Conservation (phyloP, 2,113 vertebrate genomes). For the Anarrhichthys ocellatus region DNA sequence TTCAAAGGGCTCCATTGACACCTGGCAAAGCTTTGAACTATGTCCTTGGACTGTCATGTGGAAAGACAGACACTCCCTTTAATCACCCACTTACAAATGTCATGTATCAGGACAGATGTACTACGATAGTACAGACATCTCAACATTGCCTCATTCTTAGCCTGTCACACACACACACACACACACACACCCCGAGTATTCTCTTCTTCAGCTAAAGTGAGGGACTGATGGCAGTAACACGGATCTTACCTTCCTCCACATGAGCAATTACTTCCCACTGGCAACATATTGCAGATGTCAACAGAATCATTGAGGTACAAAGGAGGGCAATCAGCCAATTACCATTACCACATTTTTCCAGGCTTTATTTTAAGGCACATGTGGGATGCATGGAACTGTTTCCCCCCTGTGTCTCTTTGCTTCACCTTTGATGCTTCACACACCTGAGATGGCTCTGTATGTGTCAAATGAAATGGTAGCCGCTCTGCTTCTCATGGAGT, state of each 20-base stretch:
- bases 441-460: conserved; percentile 1
- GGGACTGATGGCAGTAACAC: conserved; percentile 27
- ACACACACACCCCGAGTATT: neutral
- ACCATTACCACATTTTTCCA: conserved; percentile 28
- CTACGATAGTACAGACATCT: conserved; percentile 44
- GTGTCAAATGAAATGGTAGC: conserved; percentile 4
- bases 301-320: conserved; percentile 42
- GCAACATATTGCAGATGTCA: conserved; percentile 45
- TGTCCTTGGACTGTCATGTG: conserved; percentile 70
- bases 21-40: conserved; percentile 71
- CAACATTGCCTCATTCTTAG: conserved; percentile 22
- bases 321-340: conserved; percentile 50
- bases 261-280: conserved; percentile 34
- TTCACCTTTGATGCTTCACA: conserved; percentile 31
- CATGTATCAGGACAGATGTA: conserved; percentile 55
- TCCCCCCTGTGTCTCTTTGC: conserved; percentile 6
- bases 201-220: conserved; percentile 20
- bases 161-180: neutral
- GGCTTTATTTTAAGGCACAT: conserved; percentile 31
- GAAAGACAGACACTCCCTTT: conserved; percentile 58
- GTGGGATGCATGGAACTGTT: conserved; percentile 25
- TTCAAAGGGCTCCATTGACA: conserved; percentile 75
- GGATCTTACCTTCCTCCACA: conserved; percentile 32
- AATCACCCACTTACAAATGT: conserved; percentile 56
- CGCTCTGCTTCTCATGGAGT: neutral